Evolutionary conservation across 1,140 invertebrate species (phyloP).

Genomic region (Pissodes strobi): DNA sequence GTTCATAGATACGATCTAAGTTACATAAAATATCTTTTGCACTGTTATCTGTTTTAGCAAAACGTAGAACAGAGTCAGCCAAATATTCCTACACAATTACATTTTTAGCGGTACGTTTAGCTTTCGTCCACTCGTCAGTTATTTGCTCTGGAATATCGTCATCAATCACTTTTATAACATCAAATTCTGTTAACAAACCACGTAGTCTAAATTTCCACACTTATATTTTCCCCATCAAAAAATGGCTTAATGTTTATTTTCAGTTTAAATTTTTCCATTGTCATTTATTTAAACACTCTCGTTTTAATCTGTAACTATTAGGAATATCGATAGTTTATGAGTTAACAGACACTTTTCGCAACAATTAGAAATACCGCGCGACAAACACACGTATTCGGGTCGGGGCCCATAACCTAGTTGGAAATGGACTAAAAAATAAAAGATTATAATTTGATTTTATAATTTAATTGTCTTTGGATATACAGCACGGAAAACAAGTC

Average conservation of each 20-base stretch:
- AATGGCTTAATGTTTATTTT: too few species aligned
- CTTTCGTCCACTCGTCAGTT: conserved; percentile 40
- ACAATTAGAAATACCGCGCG: not conserved
- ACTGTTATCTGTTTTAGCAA: not conserved
- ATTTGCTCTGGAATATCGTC: not conserved
- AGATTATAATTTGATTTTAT: too few species aligned
- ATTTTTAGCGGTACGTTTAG: conserved; percentile 47
- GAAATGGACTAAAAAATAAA: too few species aligned
- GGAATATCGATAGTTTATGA: not conserved
- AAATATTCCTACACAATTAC: conserved; percentile 10
- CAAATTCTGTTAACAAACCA: too few species aligned
- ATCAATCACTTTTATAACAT: conserved; percentile 12
- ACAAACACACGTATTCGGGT: too few species aligned
- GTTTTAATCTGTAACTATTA: too few species aligned
- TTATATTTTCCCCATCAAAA: too few species aligned
- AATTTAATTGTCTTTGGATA: too few species aligned
- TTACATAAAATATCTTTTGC: not conserved
- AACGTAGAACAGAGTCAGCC: not conserved
- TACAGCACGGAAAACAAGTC: too few species aligned
- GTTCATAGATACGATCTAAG: conserved; percentile 47
- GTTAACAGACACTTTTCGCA: not conserved
- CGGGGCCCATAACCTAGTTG: not conserved
- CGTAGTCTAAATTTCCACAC: too few species aligned
- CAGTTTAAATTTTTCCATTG: too few species aligned
- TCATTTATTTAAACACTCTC: too few species aligned